Evolutionary conservation across 2,888 invertebrate species (phyloP).

Genomic region (Drosophila macrothrix): DNA sequence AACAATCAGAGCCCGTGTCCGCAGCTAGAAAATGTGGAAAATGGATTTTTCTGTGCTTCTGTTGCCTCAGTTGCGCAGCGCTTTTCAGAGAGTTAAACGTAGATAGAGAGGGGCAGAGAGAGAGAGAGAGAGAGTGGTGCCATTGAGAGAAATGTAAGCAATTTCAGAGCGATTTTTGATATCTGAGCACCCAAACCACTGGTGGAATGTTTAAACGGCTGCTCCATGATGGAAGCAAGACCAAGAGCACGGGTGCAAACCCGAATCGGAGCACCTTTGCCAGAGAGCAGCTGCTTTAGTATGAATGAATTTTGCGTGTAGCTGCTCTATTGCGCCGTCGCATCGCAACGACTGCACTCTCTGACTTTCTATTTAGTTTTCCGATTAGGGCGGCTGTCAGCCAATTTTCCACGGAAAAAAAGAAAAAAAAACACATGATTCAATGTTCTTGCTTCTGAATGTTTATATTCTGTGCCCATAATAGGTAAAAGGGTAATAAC

Average conservation of each 20-base stretch:
- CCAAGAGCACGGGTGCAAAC: not conserved
- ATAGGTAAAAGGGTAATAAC: conserved; percentile 2
- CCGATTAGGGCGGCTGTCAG: conserved; percentile 3
- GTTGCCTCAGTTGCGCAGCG: conserved; percentile 29
- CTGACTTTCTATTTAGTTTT: conserved; percentile 2
- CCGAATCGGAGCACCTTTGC: not conserved
- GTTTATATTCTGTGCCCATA: conserved; percentile 2
- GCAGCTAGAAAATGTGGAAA: conserved; percentile 57
- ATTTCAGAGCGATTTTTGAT: not conserved
- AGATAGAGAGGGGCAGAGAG: not conserved
- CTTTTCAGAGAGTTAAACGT: not conserved
- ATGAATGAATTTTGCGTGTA: conserved; percentile 1
- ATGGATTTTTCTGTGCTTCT: conserved; percentile 57
- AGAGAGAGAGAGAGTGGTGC: not conserved
- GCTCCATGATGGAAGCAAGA: not conserved
- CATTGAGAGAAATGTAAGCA: conserved; percentile 4
- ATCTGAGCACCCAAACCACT: conserved; percentile 6
- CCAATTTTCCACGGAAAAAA: not conserved
- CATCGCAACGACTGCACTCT: conserved; percentile 1
- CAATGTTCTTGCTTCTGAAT: not conserved
- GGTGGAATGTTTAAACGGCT: not conserved
- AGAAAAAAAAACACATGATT: not conserved
- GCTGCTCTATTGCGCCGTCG: conserved; percentile 5
- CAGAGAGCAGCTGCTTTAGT: not conserved
- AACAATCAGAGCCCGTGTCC: conserved; percentile 57